phyloP scores from a whole-genome alignment of 2,113 vertebrate species.

The Ammodytes dubius region DNA sequence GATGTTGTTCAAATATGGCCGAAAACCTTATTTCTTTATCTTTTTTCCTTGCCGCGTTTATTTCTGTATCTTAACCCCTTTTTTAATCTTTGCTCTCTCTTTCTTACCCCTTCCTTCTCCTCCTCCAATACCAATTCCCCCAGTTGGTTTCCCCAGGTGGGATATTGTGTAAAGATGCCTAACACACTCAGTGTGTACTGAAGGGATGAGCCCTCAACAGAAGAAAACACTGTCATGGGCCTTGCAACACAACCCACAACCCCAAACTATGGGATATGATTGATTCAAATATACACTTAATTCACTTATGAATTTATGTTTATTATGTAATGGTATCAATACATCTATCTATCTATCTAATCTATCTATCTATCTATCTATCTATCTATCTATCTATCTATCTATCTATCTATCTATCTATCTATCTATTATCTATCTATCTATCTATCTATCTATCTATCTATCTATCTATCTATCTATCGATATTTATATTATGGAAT shows the following conservation, averaged over 20 bases:
- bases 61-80: slow-evolving; percentile 11
- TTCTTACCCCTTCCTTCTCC: not conserved
- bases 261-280: not conserved
- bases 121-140: slow-evolving; percentile 11
- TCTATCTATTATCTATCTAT: too few species aligned
- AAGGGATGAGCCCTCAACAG: not conserved
- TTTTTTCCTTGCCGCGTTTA: slow-evolving; percentile 27
- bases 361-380: too few species aligned
- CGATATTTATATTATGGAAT: too few species aligned
- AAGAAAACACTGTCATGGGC: not conserved
- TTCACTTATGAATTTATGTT: not conserved
- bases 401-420: too few species aligned
- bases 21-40: slow-evolving; percentile 18
- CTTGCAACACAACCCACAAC: slow-evolving; percentile 9
- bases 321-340: not conserved
- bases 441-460: too few species aligned
- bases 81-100: slow-evolving; percentile 18
- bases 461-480: too few species aligned
- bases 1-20: slow-evolving; percentile 26
- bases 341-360: not conserved
- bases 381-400: too few species aligned
- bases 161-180: slow-evolving; percentile 3
- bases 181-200: slow-evolving; percentile 1
- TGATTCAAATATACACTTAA: not conserved
- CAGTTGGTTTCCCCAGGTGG: slow-evolving; percentile 12